Evolutionary conservation across 2,113 vertebrate genomes (phyloP), one percentile per base, ranked within the genome.

Genomic region (Balaenoptera acutorostrata): DNA sequence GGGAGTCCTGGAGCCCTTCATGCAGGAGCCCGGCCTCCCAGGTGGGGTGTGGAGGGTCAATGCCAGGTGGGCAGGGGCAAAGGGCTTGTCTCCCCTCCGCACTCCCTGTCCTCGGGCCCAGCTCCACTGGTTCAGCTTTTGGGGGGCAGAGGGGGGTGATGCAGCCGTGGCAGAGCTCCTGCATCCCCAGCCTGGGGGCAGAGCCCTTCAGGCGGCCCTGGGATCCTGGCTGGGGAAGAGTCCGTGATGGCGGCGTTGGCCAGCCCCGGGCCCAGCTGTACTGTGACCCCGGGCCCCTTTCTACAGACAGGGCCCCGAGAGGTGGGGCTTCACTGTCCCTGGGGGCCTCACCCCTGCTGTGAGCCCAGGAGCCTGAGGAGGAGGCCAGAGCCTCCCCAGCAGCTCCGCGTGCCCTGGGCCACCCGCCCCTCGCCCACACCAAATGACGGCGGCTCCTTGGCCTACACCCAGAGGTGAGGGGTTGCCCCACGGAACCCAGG

Each of bases 81-180:
- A 68, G 5, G 68, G 36, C 33, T 20, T 0, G 3, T 21, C 44
- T 88, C 49, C 3, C 2, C 18, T 11, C 49, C 59, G 8, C 14
- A 39, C 14, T 29, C 80, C 25, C 29, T 5, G 21, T 20, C 46
- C 46, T 64, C 2, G 10, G 90, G 29, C 55, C 39, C 63, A 63
- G 44, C 55, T 69, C 9, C 61, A 15, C 29, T 39, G 61, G 41
- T 27, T 33, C 6, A 5, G 39, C 3, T 64, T 84, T 39, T 5
- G 17, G 20, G 20, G 25, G 23, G 23, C 3, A 8, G 4, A 2
- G 29, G 6, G 6, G 8, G 0, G 29, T 2, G 1, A 31, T 31
- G 36, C 57, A 82, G 68, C 13, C 3, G 5, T 3, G 6, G 29
- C 23, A 55, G 74, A n/a, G 31, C 25, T 12, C 33, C 27, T 92